Conservation (phyloP, 2,113 vertebrate species). For the Chelonoidis abingdonii region DNA sequence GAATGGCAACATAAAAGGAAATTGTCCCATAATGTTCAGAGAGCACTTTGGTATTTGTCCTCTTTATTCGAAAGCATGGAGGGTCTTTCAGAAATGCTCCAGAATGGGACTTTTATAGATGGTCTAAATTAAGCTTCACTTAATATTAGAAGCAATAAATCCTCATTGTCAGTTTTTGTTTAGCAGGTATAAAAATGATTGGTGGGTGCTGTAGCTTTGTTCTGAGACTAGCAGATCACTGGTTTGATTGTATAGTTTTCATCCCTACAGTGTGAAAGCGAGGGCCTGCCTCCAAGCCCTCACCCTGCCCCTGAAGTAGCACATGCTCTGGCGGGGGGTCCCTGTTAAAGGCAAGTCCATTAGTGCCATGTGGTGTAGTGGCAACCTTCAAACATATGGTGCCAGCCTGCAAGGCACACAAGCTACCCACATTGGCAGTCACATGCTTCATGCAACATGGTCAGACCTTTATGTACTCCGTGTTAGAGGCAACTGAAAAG, state of each 20-base stretch:
- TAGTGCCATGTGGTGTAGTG: not conserved
- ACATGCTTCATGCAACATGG: not conserved
- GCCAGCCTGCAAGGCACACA: not conserved
- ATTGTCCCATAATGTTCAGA: slow-evolving; percentile 68
- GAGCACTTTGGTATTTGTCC: slow-evolving; percentile 69
- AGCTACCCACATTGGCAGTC: not conserved
- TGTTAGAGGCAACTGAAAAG: not conserved
- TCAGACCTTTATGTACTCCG: not conserved
- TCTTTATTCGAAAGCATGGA: slow-evolving; percentile 62
- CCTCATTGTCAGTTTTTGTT: slow-evolving; percentile 70
- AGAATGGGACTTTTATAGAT: slow-evolving; percentile 70
- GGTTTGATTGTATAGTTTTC: not conserved
- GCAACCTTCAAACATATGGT: not conserved
- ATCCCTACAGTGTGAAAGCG: not conserved
- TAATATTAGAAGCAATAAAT: slow-evolving; percentile 70
- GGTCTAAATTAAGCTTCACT: slow-evolving; percentile 72
- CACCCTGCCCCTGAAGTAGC: rapidly evolving
- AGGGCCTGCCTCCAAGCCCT: not conserved
- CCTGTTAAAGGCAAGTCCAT: not conserved
- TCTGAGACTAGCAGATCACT: slow-evolving; percentile 48
- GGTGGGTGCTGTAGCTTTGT: slow-evolving; percentile 65
- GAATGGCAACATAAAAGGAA: slow-evolving; percentile 71
- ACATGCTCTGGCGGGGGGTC: not conserved
- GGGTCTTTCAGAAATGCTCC: slow-evolving; percentile 67
- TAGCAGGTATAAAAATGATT: slow-evolving; percentile 71